Evolutionary conservation across 2,888 invertebrate genomes (phyloP), one percentile per base, ranked within the genome.

Genomic region (Pharmacophagus antenor): DNA sequence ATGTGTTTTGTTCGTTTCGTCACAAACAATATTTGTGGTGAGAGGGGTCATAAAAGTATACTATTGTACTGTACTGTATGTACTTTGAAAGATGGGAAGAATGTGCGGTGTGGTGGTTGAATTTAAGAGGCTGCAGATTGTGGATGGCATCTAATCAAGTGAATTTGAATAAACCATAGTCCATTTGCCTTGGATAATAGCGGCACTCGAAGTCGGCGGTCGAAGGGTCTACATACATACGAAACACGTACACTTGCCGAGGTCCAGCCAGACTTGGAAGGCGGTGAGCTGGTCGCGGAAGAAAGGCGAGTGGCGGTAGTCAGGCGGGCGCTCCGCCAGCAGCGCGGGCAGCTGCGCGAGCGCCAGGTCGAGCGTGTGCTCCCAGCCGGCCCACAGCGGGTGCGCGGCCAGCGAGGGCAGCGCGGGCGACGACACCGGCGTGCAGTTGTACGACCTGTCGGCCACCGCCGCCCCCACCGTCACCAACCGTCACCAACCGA

Each of bases 281-380:
- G 99, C 99, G 48, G 98, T 98, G 62, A 99, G 92, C 88, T 99
- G 99, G 79, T 99, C 98, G 78, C 98, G 96, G 85, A 99, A 99
- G 92, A 99, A 99, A 23, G 96, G 94, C 70, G 97, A 93, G 84
- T 96, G 95, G 23, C 91, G 88, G 73, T 94, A 95, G 3, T 51
- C 57, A 17, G 42, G 50, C 37, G 63, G 42, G 50, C 92, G 90
- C 18, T 91, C 88, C 47, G 93, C 92, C 67, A 95, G 82, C 74
- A 96, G 94, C 56, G 92, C 93, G 62, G 97, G 97, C 72, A 99
- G 92, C 85, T 99, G 99, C 61, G 96, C 94, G 67, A 99, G 92
- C 74, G 98, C 98, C 70, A 98, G 92, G 87, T 99, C 99, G 67
- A 99, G 92, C 15, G 98, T 97, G 73, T 98, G 93, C 86, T 99